Evolutionary conservation across 2,113 vertebrate genomes (phyloP), one percentile per base, ranked within the genome.

Genomic region (Trinectes maculatus): DNA sequence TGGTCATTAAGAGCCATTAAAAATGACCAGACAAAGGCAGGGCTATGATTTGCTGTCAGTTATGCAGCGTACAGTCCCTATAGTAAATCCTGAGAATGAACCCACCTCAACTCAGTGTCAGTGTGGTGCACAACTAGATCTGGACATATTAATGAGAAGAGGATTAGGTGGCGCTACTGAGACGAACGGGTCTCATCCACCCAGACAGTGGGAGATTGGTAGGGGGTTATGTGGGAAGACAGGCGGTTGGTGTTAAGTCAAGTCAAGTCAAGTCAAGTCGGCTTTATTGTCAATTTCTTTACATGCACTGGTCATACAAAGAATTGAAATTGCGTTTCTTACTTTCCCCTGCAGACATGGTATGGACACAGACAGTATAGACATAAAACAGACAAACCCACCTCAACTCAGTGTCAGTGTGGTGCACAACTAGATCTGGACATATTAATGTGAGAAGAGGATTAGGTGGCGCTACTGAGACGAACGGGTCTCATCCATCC

Each of bases 1-100:
- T 21, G 4, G 55, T 79, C 70, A 89, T 90, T 86, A 88, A 55
- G 68, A 46, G 51, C 79, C 67, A 87, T 91, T 90, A 86, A 82
- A 76, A 86, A 74, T 62, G 54, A 60, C 49, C 53, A 82, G 75
- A 89, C 66, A 77, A 73, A 77, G 71, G 49, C 71, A 66, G 58
- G 83, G 61, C 74, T 75, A 68, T 61, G 42, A 63, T 69, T 52
- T 46, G 57, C 66, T 57, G 61, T 65, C 72, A 40, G n/a, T 25
- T 66, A 13, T 74, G 49, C 39, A 59, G 70, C 71, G 63, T 34
- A 43, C 22, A 40, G 47, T 31, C 55, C 6, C 9, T 21, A 39
- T 19, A 52, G 63, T 47, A 68, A 72, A 82, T 54, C 39, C 21
- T 12, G 57, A 78, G 37, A 33, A 61, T 28, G 52, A 52, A 55